A percentile compares a stretch with the other conserved stretches of the same genome.
Conservation (phyloP, 2,113 vertebrate species). For the Sorex fumeus region DNA sequence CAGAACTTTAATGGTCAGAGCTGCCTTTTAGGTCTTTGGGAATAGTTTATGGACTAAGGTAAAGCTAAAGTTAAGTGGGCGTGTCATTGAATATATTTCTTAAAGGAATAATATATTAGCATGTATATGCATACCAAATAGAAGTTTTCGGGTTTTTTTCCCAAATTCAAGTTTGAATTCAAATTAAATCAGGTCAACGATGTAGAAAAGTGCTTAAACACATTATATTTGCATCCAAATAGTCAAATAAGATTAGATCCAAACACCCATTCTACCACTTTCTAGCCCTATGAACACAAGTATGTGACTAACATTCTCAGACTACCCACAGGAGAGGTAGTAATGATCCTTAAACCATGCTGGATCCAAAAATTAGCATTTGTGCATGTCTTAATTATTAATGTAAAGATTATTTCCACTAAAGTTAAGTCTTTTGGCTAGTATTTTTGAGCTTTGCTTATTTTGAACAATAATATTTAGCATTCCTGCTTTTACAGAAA, state of each 20-base stretch:
- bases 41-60: background rate
- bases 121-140: background rate
- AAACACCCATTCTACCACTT: background rate
- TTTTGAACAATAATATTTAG: background rate
- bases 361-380: background rate
- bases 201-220: background rate
- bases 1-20: no score
- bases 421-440: background rate
- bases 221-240: background rate
- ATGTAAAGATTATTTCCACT: constrained; percentile 2
- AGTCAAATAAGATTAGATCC: background rate
- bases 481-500: constrained; percentile 4
- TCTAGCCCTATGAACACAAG: background rate
- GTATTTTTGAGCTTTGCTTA: background rate
- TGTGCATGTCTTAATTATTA: constrained; percentile 8
- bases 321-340: background rate
- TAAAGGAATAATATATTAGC: no score
- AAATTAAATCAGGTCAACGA: background rate
- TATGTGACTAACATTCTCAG: no score
- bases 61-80: no score
- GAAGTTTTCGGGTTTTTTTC: background rate
- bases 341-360: background rate
- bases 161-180: background rate
- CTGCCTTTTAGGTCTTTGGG: background rate
- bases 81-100: no score